Evolutionary conservation across 2,888 invertebrate species (phyloP).

Genomic region (Neoitamus cyanurus): DNA sequence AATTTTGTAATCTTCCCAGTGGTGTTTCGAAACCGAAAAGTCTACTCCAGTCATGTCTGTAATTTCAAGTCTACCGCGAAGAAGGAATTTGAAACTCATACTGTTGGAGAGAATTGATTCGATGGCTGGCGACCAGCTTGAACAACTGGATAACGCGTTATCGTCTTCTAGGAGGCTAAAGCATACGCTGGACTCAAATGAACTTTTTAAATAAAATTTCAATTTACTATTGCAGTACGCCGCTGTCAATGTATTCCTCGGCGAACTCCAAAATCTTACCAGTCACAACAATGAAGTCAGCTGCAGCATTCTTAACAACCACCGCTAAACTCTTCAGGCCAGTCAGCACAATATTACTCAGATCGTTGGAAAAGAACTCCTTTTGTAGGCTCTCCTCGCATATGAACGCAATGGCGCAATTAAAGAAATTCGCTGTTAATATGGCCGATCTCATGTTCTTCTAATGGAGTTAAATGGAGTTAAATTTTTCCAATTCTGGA

Average conservation of each 20-base stretch:
- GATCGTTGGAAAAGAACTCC: slow-evolving; percentile 54
- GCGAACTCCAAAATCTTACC: slow-evolving; percentile 58
- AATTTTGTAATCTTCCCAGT: slow-evolving; percentile 58
- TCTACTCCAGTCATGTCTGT: slow-evolving; percentile 70
- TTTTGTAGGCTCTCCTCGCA: slow-evolving; percentile 57
- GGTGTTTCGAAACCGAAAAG: slow-evolving; percentile 59
- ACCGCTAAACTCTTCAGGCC: slow-evolving; percentile 59
- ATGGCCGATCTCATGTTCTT: slow-evolving; percentile 20
- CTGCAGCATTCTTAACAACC: slow-evolving; percentile 59
- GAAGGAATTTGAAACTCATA: slow-evolving; percentile 73
- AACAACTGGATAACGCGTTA: slow-evolving; percentile 63
- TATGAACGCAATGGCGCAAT: slow-evolving; percentile 50
- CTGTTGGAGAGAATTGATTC: slow-evolving; percentile 71
- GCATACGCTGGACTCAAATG: not conserved
- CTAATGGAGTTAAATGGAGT: not conserved
- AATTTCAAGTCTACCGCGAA: slow-evolving; percentile 71
- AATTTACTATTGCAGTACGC: slow-evolving; percentile 60
- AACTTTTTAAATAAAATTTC: not conserved
- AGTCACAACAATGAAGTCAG: slow-evolving; percentile 62
- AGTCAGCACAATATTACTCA: slow-evolving; percentile 58
- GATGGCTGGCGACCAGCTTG: slow-evolving; percentile 72
- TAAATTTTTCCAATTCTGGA: not conserved
- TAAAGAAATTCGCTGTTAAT: slow-evolving; percentile 48
- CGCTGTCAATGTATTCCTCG: slow-evolving; percentile 58
- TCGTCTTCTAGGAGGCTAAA: slow-evolving; percentile 59